These are phyloP conservation scores for Pseudoatta argentina DNA, from an alignment of 1,140 invertebrate species.

Conservation along the genomic window DNA sequence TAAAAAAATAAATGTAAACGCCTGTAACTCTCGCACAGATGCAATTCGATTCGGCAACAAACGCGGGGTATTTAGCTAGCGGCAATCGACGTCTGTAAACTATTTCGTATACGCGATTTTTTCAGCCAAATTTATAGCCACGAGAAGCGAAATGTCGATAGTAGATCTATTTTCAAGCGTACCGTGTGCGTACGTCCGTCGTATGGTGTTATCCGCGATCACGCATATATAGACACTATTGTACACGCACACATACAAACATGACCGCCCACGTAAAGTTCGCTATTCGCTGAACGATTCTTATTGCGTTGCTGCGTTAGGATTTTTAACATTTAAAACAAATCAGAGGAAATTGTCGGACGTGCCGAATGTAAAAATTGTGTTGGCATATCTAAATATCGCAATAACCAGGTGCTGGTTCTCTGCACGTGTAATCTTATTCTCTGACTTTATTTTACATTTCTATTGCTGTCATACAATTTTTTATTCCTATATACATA, in stretches of 20 bases:
- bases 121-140: conserved; percentile 59
- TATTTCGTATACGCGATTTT: conserved; percentile 68
- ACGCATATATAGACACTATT: not conserved
- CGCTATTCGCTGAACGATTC: conserved; percentile 20
- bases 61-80: conserved; percentile 62
- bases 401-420: conserved; percentile 1
- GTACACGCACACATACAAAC: not conserved
- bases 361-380: conserved; percentile 5
- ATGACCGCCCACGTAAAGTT: conserved; percentile 28
- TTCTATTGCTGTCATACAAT: not conserved
- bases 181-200: conserved; percentile 12
- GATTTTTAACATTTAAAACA: conserved; percentile 27
- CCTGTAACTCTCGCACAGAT: conserved; percentile 32
- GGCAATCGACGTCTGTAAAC: conserved; percentile 66
- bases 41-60: conserved; percentile 65
- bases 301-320: conserved; percentile 35
- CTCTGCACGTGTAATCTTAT: not conserved
- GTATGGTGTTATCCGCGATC: conserved; percentile 30
- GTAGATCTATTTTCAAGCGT: conserved; percentile 67
- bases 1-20: conserved; percentile 64
- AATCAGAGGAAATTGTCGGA: conserved; percentile 5
- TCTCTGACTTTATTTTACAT: not conserved
- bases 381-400: conserved; percentile 12
- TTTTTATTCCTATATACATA: not conserved
- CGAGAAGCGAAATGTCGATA: conserved; percentile 65